Conservation (phyloP, 2,797 vertebrate species). For the Galago senegalensis region DNA sequence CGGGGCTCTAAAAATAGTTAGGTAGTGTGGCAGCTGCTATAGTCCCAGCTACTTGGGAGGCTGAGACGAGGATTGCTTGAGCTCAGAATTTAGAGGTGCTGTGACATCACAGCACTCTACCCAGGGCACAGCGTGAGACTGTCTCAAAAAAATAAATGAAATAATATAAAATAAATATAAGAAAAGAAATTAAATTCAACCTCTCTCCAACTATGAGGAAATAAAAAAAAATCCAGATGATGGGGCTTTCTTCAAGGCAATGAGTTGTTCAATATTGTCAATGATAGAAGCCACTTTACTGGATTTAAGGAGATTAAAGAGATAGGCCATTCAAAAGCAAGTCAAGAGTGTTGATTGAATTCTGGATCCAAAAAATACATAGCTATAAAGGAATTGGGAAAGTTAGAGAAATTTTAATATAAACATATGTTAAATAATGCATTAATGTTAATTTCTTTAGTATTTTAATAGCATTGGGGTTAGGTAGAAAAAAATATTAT, state of each 20-base stretch:
- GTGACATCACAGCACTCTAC: no score
- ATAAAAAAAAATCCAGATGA: background rate
- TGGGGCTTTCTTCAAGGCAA: background rate
- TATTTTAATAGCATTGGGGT: background rate
- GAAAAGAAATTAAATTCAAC: background rate
- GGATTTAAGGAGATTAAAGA: slow-evolving; percentile 36
- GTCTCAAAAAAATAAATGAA: no score
- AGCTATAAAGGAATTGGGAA: background rate
- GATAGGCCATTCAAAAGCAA: background rate
- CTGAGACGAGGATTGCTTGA: no score
- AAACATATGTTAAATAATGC: background rate
- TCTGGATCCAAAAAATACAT: background rate
- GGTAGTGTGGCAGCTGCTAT: no score
- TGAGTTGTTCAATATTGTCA: background rate
- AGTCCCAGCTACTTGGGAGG: no score
- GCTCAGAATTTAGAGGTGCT: no score
- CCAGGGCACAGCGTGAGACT: no score
- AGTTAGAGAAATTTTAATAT: slow-evolving; percentile 12
- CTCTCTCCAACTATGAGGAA: background rate
- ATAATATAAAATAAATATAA: no score
- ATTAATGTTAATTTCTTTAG: background rate
- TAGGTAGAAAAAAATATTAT: background rate
- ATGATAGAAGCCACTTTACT: background rate
- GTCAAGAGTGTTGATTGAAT: background rate
- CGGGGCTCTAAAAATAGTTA: no score